A percentile compares a stretch with the other conserved stretches of the same genome.
Conservation (phyloP, 1,140 invertebrate genomes). For the Epicauta chinensis region DNA sequence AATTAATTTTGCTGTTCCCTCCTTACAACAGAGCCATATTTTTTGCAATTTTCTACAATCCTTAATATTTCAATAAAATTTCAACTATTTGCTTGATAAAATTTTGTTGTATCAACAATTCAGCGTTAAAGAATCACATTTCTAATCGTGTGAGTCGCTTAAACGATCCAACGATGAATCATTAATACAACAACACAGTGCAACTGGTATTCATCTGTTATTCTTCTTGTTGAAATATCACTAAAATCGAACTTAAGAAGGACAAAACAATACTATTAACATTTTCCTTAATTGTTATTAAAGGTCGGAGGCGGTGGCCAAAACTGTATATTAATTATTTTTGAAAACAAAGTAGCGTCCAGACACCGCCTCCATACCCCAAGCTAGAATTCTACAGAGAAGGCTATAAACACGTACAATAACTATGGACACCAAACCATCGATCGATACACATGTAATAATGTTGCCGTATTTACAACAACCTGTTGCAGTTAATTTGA, state of each 20-base stretch:
- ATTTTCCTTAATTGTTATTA: slow-evolving; percentile 25
- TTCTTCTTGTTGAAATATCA: slow-evolving; percentile 20
- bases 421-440: slow-evolving; percentile 35
- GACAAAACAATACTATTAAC: slow-evolving; percentile 28
- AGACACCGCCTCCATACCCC: slow-evolving; percentile 12
- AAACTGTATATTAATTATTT: slow-evolving; percentile 4
- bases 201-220: slow-evolving; percentile 17
- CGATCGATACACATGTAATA: slow-evolving; percentile 27
- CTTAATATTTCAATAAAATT: background rate
- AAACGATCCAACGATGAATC: no score
- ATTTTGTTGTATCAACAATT: no score
- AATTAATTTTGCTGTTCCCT: slow-evolving; percentile 38
- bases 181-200: no score
- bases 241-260: slow-evolving; percentile 15
- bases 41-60: slow-evolving; percentile 25
- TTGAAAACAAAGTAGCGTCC: background rate
- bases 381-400: slow-evolving; percentile 28
- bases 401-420: slow-evolving; percentile 33
- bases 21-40: slow-evolving; percentile 32
- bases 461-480: slow-evolving; percentile 24
- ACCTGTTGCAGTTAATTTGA: slow-evolving; percentile 4
- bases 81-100: no score
- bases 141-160: no score
- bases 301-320: slow-evolving; percentile 17
- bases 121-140: no score